Evolutionary conservation across 1,140 invertebrate species (phyloP).

Genomic region (Delia radicum): DNA sequence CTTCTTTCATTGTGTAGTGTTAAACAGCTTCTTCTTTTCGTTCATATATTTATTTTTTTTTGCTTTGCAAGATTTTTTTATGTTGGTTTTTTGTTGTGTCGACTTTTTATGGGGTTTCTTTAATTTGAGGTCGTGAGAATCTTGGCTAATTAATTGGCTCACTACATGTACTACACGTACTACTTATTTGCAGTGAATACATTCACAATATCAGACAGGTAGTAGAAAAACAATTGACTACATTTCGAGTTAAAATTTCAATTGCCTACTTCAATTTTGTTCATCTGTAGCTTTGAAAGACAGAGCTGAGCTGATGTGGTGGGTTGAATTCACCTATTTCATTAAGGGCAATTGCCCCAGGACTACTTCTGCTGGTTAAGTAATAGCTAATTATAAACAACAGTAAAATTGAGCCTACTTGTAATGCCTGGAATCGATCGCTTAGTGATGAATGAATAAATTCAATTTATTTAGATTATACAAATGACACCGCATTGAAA

Average conservation of each 20-base stretch:
- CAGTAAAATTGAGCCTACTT: too few species aligned
- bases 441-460: too few species aligned
- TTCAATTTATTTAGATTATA: too few species aligned
- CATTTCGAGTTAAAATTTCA: background rate
- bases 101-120: conserved; percentile 30
- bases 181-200: background rate
- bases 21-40: background rate
- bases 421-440: too few species aligned
- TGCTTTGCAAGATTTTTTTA: conserved; percentile 1
- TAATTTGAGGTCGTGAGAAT: conserved; percentile 55
- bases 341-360: too few species aligned
- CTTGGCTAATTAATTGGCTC: conserved; percentile 54
- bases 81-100: background rate
- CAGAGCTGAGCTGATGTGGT: too few species aligned
- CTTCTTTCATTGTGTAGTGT: conserved; percentile 17
- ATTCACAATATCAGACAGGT: background rate
- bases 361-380: too few species aligned
- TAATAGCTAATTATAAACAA: too few species aligned
- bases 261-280: too few species aligned
- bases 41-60: background rate
- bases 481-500: too few species aligned
- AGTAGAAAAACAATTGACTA: background rate
- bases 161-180: conserved; percentile 27
- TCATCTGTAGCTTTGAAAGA: too few species aligned
- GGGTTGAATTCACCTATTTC: too few species aligned